Evolutionary conservation across 2,113 vertebrate genomes (phyloP).

Genomic region (Picathartes gymnocephalus): DNA sequence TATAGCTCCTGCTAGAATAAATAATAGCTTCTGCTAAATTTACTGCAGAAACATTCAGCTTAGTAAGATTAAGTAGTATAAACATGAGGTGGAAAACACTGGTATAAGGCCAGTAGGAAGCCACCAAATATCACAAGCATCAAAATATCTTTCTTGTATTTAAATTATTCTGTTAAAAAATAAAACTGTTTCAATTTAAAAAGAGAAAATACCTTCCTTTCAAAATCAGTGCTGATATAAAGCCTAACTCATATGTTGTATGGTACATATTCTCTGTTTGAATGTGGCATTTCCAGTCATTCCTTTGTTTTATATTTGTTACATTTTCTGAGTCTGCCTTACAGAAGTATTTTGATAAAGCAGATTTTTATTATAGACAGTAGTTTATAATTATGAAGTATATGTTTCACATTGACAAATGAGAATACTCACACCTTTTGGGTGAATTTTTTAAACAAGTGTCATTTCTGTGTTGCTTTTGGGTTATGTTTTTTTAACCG

Average conservation of each 20-base stretch:
- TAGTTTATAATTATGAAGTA: not conserved
- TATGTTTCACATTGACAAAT: not conserved
- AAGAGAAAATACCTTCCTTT: not conserved
- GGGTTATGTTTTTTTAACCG: not conserved
- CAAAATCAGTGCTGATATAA: not conserved
- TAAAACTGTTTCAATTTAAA: not conserved
- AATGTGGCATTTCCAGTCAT: not conserved
- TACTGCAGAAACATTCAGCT: not conserved
- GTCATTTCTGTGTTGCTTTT: not conserved
- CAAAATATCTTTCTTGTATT: not conserved
- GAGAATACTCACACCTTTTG: not conserved
- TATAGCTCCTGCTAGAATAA: not conserved
- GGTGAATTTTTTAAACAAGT: not conserved
- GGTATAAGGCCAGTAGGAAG: not conserved
- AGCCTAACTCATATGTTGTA: too few species aligned
- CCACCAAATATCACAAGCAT: not conserved
- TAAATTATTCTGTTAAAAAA: not conserved
- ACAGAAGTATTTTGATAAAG: not conserved
- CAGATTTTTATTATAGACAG: not conserved
- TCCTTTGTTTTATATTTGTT: not conserved
- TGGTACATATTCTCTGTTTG: not conserved
- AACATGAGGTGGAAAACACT: not conserved
- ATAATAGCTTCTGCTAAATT: not conserved
- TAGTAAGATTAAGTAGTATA: not conserved
- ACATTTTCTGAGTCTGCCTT: not conserved